Base-by-base conservation (phyloP, 2,888 invertebrate genomes). In the Catonia carolina region DNA sequence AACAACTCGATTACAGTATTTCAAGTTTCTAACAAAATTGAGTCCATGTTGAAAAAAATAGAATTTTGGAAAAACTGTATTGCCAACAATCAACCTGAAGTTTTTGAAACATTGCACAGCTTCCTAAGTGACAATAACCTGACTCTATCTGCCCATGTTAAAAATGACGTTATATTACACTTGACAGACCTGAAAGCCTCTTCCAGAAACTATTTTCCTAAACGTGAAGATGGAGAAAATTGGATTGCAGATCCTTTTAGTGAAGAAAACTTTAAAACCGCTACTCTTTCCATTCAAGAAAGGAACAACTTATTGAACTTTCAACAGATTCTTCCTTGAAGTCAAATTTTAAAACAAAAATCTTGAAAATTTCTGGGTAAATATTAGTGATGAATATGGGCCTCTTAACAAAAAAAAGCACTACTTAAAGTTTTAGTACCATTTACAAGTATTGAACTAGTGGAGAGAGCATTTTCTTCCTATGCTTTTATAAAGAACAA, bases 361-460 rank as follows among this genome's bases (percentile, higher is more conserved):
- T 4, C 45, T 20, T 42, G 14, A 20, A 20, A 42, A 42, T 4
- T 23, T 56, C 39, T 37, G 51, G 45, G 54, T 50, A 41, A 58
- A 45, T 54, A 2, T 6, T 23, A 15, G 45, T 18, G 45, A 42
- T 7, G 45, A 15, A 42, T 42, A 42, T 42, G 45, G 45, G 18
- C 3, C 17, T 20, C 45, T 42, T 12, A 42, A 2, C 5, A 42
- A 20, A 14, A 42, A 20, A 42, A 4, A n/a, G n/a, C n/a, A n/a
- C n/a, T 20, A 42, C 4, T 4, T 42, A 4, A 42, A 5, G 45
- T 42, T 5, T 15, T 42, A 42, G 5, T 8, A 42, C 45, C 45
- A 20, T 42, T 42, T 42, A 42, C 15, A 17, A 42, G 15, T 42
- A 42, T 3, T 5, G 45, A 42, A 42, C 45, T 42, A 14, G 45